A percentile compares a stretch with the other conserved stretches of the same genome.
Conservation (phyloP, 2,113 vertebrate genomes). For the Carollia perspicillata region DNA sequence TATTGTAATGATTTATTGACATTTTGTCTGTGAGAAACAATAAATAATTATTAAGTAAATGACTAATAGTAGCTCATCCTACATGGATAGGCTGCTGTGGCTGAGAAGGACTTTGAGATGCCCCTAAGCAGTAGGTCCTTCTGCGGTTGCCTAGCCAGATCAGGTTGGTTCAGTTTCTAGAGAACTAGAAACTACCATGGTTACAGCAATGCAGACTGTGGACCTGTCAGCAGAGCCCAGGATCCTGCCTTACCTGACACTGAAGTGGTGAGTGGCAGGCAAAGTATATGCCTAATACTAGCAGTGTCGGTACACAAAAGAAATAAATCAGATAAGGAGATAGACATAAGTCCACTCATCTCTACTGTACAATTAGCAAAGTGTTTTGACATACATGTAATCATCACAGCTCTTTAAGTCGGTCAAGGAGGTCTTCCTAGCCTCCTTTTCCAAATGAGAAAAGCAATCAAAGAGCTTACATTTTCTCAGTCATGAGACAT, state of each 20-base stretch:
- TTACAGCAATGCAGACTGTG: neutral
- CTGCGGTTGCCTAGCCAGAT: neutral
- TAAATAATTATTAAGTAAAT: constrained; percentile 7
- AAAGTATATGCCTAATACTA: neutral
- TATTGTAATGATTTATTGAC: neutral
- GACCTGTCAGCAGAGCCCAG: neutral
- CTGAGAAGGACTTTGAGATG: neutral
- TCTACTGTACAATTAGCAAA: neutral
- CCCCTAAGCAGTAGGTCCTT: neutral
- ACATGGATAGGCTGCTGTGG: neutral
- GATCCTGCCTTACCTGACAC: neutral
- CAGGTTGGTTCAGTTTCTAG: neutral
- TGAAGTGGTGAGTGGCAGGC: neutral
- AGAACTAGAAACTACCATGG: neutral
- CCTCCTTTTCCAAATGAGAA: neutral
- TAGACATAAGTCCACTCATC: neutral
- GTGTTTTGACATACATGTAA: neutral
- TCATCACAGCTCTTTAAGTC: neutral
- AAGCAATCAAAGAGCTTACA: neutral
- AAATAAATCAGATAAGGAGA: neutral
- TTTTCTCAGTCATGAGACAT: neutral
- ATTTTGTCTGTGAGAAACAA: neutral
- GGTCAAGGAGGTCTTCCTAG: neutral
- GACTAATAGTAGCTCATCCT: neutral
- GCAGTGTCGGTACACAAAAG: neutral